A percentile compares a stretch with the other conserved stretches of the same genome.
These are phyloP conservation scores for Catajapyx aquilonaris DNA, from an alignment of 1,140 invertebrate species.

Conservation along the genomic window DNA sequence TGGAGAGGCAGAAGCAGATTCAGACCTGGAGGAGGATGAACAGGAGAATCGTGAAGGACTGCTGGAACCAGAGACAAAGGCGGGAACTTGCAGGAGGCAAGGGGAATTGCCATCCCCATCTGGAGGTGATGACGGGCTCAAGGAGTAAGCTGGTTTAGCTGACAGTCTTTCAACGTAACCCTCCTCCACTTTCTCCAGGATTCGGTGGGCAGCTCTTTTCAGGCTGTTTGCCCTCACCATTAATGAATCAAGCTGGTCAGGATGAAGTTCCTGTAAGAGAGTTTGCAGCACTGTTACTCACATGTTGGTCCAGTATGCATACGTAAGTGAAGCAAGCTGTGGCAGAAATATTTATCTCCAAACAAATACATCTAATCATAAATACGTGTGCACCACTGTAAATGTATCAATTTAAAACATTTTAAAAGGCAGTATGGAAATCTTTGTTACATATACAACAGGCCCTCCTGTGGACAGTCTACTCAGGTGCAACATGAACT, in stretches of 20 bases:
- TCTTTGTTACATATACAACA: neutral
- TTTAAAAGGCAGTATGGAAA: too few species aligned
- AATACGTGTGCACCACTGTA: neutral
- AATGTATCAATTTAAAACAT: too few species aligned
- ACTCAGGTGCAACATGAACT: neutral
- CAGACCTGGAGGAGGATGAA: slow-evolving; percentile 7
- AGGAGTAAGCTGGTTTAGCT: neutral
- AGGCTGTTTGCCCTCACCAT: slow-evolving; percentile 54
- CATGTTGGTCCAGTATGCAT: slow-evolving; percentile 16
- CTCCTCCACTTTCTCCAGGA: slow-evolving; percentile 60
- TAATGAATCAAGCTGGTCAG: slow-evolving; percentile 24
- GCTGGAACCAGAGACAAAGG: slow-evolving; percentile 10
- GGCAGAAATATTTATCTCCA: neutral
- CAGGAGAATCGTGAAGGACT: slow-evolving; percentile 11
- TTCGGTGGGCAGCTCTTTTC: slow-evolving; percentile 61
- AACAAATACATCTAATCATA: neutral
- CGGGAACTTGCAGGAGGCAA: too few species aligned
- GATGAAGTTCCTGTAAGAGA: slow-evolving; percentile 6
- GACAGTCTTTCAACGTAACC: slow-evolving; percentile 30
- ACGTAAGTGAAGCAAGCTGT: slow-evolving; percentile 9
- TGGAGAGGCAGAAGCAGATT: too few species aligned
- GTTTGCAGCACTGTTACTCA: slow-evolving; percentile 19
- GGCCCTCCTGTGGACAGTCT: neutral
- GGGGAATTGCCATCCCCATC: too few species aligned
- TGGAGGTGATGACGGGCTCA: too few species aligned